Conservation (phyloP, 2,888 invertebrate species). For the Hemicrepidius hirtus region DNA sequence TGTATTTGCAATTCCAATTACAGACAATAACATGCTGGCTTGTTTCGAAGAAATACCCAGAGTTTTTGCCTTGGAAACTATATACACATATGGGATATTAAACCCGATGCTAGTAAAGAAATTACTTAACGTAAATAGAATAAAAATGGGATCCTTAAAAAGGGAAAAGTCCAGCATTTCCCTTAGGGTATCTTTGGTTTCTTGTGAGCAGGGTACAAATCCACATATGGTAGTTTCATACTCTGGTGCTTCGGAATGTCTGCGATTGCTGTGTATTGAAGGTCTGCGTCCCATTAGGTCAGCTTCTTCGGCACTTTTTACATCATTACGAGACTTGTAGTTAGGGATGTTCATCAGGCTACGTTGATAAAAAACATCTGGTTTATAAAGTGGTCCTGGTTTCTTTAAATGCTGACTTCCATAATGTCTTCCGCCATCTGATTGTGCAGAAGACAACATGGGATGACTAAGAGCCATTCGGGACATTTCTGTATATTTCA, state of each 20-base stretch:
- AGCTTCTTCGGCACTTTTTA: conserved; percentile 61
- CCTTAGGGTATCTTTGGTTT: conserved; percentile 81
- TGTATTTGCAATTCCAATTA: conserved; percentile 92
- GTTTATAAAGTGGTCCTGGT: conserved; percentile 85
- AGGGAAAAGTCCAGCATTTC: conserved; percentile 92
- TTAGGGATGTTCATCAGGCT: conserved; percentile 74
- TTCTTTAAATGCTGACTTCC: conserved; percentile 70
- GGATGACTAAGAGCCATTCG: conserved; percentile 84
- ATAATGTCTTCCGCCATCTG: conserved; percentile 64
- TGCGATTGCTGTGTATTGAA: conserved; percentile 55
- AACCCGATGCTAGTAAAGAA: conserved; percentile 96
- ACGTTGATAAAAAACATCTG: conserved; percentile 93
- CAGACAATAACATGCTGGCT: conserved; percentile 83
- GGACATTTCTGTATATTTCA: conserved; percentile 66
- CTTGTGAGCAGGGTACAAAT: conserved; percentile 77
- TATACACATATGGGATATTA: conserved; percentile 94
- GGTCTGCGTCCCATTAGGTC: conserved; percentile 60
- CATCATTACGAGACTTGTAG: conserved; percentile 65
- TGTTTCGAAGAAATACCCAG: conserved; percentile 75
- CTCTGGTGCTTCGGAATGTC: conserved; percentile 46
- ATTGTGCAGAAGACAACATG: conserved; percentile 73
- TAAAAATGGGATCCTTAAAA: conserved; percentile 88
- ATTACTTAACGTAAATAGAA: conserved; percentile 94
- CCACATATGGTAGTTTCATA: conserved; percentile 70
- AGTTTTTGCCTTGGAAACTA: conserved; percentile 82